These are phyloP conservation scores for Hydractinia symbiolongicarpus DNA, from an alignment of 30 jellyfish, hydroid and myxozoan genomes.

Conservation along the genomic window DNA sequence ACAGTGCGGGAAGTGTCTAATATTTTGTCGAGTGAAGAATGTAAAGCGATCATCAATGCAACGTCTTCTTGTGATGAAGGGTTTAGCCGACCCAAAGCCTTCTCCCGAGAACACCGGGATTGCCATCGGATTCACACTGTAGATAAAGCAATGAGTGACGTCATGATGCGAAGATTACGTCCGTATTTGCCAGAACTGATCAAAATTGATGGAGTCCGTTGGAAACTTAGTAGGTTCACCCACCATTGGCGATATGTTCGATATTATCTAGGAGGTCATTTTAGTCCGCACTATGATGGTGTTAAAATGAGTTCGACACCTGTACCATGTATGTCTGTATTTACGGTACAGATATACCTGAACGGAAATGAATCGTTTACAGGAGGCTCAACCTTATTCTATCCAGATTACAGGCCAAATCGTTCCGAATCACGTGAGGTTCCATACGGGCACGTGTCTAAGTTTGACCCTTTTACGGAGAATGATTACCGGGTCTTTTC, in stretches of 20 bases:
- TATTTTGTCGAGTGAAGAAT: constrained; percentile 12
- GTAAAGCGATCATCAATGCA: constrained; percentile 4
- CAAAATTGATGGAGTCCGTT: constrained; percentile 19
- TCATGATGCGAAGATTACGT: constrained; percentile 14
- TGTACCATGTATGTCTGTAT: constrained; percentile 14
- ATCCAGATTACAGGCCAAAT: constrained; percentile 11
- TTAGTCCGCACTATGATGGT: constrained; percentile 24
- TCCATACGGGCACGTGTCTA: constrained; percentile 10
- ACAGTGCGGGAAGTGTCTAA: constrained; percentile 10
- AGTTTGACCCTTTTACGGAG: constrained; percentile 3
- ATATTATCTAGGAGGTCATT: constrained; percentile 23
- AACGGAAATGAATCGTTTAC: constrained; percentile 19
- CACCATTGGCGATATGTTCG: constrained; percentile 25
- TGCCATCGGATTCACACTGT: constrained; percentile 27
- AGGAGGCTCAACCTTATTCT: constrained; percentile 11
- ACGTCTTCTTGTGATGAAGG: constrained; percentile 12
- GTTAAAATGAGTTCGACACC: constrained; percentile 15
- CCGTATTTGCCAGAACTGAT: constrained; percentile 20
- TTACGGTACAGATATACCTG: constrained; percentile 16
- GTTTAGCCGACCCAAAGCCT: constrained; percentile 24
- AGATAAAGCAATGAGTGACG: constrained; percentile 12
- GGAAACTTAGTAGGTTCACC: constrained; percentile 6
- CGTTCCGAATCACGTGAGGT: constrained; percentile 1
- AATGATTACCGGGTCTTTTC: not conserved
- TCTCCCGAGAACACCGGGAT: constrained; percentile 4